Conservation (phyloP, 2,113 vertebrate species). For the Anoplopoma fimbria region DNA sequence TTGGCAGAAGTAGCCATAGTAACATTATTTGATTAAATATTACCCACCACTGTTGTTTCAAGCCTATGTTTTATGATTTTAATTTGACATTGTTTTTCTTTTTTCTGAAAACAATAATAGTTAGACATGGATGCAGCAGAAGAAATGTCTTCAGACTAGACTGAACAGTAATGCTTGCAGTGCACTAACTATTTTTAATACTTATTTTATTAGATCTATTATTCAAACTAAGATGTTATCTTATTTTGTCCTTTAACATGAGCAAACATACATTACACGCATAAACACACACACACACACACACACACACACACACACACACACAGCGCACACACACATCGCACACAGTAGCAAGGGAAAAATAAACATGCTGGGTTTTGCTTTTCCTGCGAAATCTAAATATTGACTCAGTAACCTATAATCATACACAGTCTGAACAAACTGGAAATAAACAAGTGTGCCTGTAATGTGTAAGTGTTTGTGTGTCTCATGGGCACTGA, state of each 20-base stretch:
- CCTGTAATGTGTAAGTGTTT: constrained; percentile 54
- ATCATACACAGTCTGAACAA: constrained; percentile 71
- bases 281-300: constrained; percentile 12
- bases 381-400: constrained; percentile 75
- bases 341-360: constrained; percentile 64
- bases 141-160: background rate
- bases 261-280: too few relatives aligned
- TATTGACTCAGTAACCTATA: constrained; percentile 77
- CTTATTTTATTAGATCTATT: background rate
- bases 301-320: background rate
- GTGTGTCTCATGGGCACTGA: constrained; percentile 42
- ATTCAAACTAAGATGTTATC: constrained; percentile 6
- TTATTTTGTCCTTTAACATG: constrained; percentile 1
- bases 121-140: constrained; percentile 5
- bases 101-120: background rate
- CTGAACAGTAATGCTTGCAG: background rate
- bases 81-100: background rate
- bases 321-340: too few relatives aligned
- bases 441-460: constrained; percentile 73
- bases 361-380: constrained; percentile 65
- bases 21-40: background rate
- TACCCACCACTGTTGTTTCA: background rate
- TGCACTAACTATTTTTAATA: background rate
- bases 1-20: background rate
- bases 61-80: background rate